These are phyloP conservation scores for Prionace glauca DNA, from an alignment of 2,797 vertebrate genomes.

Conservation along the genomic window DNA sequence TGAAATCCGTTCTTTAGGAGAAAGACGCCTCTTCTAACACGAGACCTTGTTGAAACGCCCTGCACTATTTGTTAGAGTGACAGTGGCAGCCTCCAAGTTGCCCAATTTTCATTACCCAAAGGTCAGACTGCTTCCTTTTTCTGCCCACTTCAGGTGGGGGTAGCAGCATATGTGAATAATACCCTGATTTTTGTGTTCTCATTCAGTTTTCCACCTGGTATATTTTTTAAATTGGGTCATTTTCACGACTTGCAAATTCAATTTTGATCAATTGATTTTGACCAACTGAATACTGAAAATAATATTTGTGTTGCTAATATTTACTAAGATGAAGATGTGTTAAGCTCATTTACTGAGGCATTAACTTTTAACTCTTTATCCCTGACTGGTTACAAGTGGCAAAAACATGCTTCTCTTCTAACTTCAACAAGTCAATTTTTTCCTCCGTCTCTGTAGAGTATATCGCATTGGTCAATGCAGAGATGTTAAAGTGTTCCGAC, in stretches of 20 bases:
- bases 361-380: neutral
- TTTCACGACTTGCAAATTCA: neutral
- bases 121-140: neutral
- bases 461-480: slow-evolving; percentile 90
- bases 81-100: neutral
- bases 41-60: neutral
- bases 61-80: neutral
- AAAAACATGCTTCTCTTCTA: neutral
- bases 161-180: neutral
- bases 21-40: neutral
- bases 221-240: neutral
- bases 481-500: slow-evolving; percentile 83
- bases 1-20: neutral
- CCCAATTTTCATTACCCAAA: neutral
- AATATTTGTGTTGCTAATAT: neutral
- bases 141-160: neutral
- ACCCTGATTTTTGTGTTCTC: neutral
- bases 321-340: neutral
- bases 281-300: neutral
- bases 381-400: neutral
- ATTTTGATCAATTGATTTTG: too few relatives aligned
- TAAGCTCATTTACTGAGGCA: neutral
- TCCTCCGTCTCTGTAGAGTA: slow-evolving; percentile 58
- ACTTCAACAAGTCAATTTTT: slow-evolving; percentile 20
- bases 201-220: neutral